Evolutionary conservation across 2,888 invertebrate species (phyloP).

Genomic region (Nebria salina): DNA sequence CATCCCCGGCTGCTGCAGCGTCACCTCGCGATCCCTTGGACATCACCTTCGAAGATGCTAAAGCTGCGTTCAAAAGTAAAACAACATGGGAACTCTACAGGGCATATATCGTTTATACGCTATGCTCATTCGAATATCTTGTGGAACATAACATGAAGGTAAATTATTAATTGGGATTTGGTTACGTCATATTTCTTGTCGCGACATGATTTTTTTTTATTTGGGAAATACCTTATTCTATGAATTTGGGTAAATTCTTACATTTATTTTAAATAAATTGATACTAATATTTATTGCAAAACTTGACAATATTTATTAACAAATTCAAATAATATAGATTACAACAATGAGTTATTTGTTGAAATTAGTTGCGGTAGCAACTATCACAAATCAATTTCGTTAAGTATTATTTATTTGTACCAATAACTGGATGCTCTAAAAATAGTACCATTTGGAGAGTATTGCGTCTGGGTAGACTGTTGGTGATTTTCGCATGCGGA

Average conservation of each 20-base stretch:
- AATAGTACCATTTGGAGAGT: neutral
- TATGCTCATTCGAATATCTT: slow-evolving; percentile 87
- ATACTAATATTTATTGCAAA: too few species aligned
- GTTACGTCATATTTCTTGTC: neutral
- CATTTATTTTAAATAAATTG: too few species aligned
- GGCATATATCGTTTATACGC: slow-evolving; percentile 89
- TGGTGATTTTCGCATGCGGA: neutral
- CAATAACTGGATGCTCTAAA: neutral
- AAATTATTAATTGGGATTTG: slow-evolving; percentile 58
- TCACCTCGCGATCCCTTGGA: slow-evolving; percentile 76
- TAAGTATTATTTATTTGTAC: neutral
- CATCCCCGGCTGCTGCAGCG: slow-evolving; percentile 20
- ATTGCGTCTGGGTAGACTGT: neutral
- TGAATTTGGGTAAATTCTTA: neutral
- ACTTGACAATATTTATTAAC: too few species aligned
- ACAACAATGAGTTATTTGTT: neutral
- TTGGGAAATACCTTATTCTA: neutral
- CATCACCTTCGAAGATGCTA: slow-evolving; percentile 85
- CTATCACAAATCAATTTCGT: neutral
- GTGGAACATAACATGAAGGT: slow-evolving; percentile 95
- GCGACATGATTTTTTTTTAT: neutral
- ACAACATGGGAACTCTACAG: slow-evolving; percentile 90
- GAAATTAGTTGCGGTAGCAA: neutral
- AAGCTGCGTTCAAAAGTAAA: slow-evolving; percentile 95
- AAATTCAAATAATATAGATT: too few species aligned